Conservation (phyloP, 2,888 invertebrate genomes). For the Neelides folsomi region DNA sequence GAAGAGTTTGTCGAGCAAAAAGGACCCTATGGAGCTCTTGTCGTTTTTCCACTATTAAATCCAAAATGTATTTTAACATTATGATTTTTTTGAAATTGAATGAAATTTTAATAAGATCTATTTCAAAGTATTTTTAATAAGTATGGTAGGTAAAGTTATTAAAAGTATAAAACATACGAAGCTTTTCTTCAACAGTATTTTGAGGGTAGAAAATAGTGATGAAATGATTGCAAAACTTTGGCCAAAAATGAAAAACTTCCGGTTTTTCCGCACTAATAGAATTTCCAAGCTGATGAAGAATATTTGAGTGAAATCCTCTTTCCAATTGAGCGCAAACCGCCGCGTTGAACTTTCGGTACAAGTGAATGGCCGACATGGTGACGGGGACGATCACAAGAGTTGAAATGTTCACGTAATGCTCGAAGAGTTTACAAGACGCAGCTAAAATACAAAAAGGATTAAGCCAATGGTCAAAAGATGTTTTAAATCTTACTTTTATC, state of each 20-base stretch:
- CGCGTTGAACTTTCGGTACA: constrained; percentile 24
- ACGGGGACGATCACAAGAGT: constrained; percentile 23
- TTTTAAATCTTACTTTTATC: constrained; percentile 19
- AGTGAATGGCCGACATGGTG: constrained; percentile 6
- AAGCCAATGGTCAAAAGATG: background rate
- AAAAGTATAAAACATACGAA: constrained; percentile 45
- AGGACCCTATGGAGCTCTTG: constrained; percentile 57
- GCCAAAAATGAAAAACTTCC: constrained; percentile 60
- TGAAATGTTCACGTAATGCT: constrained; percentile 28
- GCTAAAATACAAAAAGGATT: constrained; percentile 12
- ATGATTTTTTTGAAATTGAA: background rate
- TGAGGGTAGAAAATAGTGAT: constrained; percentile 59
- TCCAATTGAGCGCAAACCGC: constrained; percentile 27
- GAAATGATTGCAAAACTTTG: constrained; percentile 58
- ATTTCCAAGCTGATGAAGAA: constrained; percentile 26
- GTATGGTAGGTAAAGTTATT: background rate
- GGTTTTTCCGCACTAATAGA: constrained; percentile 38
- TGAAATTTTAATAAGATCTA: background rate
- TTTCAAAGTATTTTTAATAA: background rate
- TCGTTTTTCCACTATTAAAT: constrained; percentile 49
- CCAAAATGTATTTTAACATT: constrained; percentile 6
- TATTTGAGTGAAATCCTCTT: constrained; percentile 24
- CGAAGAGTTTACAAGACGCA: constrained; percentile 30
- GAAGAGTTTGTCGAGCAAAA: constrained; percentile 52
- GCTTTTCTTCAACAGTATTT: constrained; percentile 51